phyloP scores from a whole-genome alignment of 2,797 vertebrate genomes.

The Sorex maritimensis region DNA sequence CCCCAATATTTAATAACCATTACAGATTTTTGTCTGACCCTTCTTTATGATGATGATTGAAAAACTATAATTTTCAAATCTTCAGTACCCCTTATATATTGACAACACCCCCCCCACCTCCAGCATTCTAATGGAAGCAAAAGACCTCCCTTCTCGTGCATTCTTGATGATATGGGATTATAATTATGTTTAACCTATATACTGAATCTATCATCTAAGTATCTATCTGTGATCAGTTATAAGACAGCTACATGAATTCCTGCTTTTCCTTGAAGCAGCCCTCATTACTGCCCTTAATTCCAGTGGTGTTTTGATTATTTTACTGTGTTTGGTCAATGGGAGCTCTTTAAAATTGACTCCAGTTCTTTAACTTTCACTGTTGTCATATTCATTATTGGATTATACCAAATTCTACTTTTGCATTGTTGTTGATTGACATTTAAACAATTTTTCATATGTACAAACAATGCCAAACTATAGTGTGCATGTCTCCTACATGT shows the following conservation, averaged over 20 bases:
- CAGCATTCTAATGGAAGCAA: not conserved
- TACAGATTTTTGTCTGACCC: not conserved
- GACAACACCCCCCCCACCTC: not conserved
- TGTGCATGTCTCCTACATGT: not conserved
- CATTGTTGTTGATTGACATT: not conserved
- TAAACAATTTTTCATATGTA: not conserved
- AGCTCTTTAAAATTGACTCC: not conserved
- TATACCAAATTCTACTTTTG: not conserved
- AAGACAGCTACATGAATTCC: not conserved
- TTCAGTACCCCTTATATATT: not conserved
- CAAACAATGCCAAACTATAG: conserved; percentile 1
- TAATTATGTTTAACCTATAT: not conserved
- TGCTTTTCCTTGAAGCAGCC: not conserved
- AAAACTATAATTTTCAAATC: conserved; percentile 19
- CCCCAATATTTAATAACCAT: not conserved
- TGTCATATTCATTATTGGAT: not conserved
- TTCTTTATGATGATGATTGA: not conserved
- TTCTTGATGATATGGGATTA: not conserved
- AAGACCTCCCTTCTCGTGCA: not conserved
- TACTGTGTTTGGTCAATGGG: not conserved
- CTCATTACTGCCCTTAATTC: conserved; percentile 24
- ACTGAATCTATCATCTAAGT: not conserved
- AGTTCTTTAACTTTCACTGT: not conserved
- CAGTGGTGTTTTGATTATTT: not conserved
- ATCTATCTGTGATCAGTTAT: not conserved